These are phyloP conservation scores for Ectemnius lituratus DNA, from an alignment of 2,888 invertebrate species.

Conservation along the genomic window DNA sequence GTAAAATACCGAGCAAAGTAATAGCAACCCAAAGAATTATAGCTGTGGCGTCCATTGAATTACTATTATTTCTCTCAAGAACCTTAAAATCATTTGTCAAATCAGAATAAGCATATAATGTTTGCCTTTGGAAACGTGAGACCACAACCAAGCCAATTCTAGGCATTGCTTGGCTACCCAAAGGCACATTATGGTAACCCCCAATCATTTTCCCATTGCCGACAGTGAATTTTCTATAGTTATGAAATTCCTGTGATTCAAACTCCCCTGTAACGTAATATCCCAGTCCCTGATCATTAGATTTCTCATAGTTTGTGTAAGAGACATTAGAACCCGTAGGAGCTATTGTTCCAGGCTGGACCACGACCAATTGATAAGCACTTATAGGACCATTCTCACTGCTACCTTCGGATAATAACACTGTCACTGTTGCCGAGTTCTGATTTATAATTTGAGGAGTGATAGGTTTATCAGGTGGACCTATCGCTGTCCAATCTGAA, in stretches of 20 bases:
- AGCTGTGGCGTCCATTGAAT: conserved; percentile 60
- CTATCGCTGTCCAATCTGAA: conserved; percentile 85
- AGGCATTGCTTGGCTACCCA: conserved; percentile 79
- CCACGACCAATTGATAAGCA: conserved; percentile 86
- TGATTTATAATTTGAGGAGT: conserved; percentile 83
- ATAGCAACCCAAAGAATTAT: conserved; percentile 83
- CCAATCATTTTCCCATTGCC: conserved; percentile 88
- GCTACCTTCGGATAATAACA: conserved; percentile 84
- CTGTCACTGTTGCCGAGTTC: conserved; percentile 82
- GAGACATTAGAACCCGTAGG: conserved; percentile 81
- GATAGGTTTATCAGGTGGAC: conserved; percentile 83
- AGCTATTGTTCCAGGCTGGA: conserved; percentile 83
- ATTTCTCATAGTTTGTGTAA: conserved; percentile 81
- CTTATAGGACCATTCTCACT: conserved; percentile 90
- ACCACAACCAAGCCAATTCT: conserved; percentile 76
- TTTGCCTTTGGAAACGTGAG: conserved; percentile 78
- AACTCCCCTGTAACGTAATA: conserved; percentile 93
- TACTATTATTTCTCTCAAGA: conserved; percentile 7
- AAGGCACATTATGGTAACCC: conserved; percentile 87
- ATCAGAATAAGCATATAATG: conserved; percentile 70
- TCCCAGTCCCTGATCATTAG: conserved; percentile 83
- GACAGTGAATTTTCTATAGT: conserved; percentile 83
- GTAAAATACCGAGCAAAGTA: conserved; percentile 83
- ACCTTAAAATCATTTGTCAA: conserved; percentile 52
- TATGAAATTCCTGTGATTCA: conserved; percentile 80